Conservation (phyloP, 2,113 vertebrate genomes). For the Hyla sarda region DNA sequence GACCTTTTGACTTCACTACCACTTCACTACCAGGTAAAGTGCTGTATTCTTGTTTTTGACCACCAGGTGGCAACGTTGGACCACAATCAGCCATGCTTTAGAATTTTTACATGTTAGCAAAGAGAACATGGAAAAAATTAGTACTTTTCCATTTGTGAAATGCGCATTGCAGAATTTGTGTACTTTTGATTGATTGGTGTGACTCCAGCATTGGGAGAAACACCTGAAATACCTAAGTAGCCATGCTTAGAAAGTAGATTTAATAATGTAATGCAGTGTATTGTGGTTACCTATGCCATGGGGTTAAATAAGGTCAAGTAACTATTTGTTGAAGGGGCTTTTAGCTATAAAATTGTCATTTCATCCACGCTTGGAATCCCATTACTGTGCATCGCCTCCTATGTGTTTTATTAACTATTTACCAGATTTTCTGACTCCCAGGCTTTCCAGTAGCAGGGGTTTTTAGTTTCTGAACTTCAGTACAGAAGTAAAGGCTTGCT, state of each 20-base stretch:
- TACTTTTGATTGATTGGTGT: constrained; percentile 48
- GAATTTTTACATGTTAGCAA: not conserved
- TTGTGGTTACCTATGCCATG: not conserved
- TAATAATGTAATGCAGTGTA: not conserved
- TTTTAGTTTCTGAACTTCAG: not conserved
- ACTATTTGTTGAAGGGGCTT: not conserved
- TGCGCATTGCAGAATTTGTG: constrained; percentile 58
- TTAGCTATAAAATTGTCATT: not conserved
- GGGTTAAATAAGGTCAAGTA: not conserved
- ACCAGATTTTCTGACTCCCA: not conserved
- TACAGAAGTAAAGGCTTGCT: too few relatives aligned
- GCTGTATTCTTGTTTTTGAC: constrained; percentile 9
- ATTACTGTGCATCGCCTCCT: not conserved
- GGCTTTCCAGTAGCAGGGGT: too few relatives aligned
- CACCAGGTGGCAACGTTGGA: constrained; percentile 43
- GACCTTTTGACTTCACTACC: not conserved
- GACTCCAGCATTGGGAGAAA: constrained; percentile 4
- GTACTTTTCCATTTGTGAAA: constrained; percentile 32
- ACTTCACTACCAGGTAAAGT: not conserved
- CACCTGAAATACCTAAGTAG: not conserved
- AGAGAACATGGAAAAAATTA: not conserved
- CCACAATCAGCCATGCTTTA: not conserved
- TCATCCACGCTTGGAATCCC: not conserved
- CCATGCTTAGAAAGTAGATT: not conserved
- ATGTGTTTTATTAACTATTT: not conserved